Base-by-base conservation (phyloP, 2,888 invertebrate genomes). In the Cosmopolites sordidus region DNA sequence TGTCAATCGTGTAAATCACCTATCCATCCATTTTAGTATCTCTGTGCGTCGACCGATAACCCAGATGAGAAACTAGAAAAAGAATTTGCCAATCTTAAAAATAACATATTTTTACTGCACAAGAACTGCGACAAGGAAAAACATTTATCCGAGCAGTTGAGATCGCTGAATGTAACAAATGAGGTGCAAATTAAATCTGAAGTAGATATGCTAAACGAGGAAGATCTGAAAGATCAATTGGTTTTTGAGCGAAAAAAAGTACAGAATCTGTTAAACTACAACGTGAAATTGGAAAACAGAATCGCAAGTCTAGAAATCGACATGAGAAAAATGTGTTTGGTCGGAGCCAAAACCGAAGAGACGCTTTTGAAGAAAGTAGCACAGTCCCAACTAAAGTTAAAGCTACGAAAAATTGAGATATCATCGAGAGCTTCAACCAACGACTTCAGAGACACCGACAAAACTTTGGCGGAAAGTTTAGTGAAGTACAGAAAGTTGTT, bases 401-500 rank as follows among this genome's bases (percentile, higher is more conserved):
- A 78, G 46, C 64, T 75, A 27, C 71, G 79, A 62, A 70, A 76
- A 56, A 69, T 72, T 14, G 68, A 73, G 39, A 62, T 81, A 42
- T 71, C 77, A 2, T 73, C 71, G 57, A 76, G 76, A 12, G 70
- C 83, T 38, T 73, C 79, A 41, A 64, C 73, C 11, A 72, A 77
- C 2, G 61, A 75, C 22, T 78, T 80, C 67, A 75, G 77, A 66
- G 78, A 81, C 62, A 72, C 81, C 61, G 79, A 79, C 67, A 72
- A 73, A 40, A 72, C 75, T 44, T 71, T 81, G 38, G 78, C 78
- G 56, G 76, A 80, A 50, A 63, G 74, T n/a, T 69, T 73, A 1
- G 64, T 76, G 14, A 83, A 83, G 64, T 78, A 81, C 60, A 71
- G 81, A 61, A 73, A 73, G 58, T 50, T 75, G 12, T 45, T 78